Conservation (phyloP, 2,888 invertebrate species). For the Andrena bicolor region DNA sequence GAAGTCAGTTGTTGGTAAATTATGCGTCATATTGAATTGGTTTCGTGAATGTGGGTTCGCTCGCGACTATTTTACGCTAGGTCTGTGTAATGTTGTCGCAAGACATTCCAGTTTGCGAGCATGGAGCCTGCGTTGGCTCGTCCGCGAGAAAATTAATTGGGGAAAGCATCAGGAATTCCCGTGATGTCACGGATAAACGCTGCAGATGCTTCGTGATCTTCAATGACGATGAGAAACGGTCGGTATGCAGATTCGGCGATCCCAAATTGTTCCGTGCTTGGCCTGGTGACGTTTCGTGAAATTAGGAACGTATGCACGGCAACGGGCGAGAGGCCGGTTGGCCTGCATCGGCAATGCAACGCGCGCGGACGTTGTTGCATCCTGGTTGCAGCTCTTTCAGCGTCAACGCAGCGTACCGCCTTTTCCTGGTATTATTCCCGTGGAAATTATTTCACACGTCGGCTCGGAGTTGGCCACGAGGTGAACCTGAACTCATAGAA, state of each 20-base stretch:
- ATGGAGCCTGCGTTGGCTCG: background rate
- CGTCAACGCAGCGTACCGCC: background rate
- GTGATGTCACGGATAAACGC: conserved; percentile 20
- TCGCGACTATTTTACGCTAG: background rate
- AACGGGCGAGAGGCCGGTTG: conserved; percentile 43
- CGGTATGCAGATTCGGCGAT: conserved; percentile 49
- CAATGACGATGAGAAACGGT: conserved; percentile 43
- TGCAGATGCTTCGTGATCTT: conserved; percentile 35
- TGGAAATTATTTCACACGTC: conserved; percentile 3
- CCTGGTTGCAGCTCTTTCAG: conserved; percentile 17
- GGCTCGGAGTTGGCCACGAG: background rate
- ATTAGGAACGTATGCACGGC: conserved; percentile 58
- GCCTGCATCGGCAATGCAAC: conserved; percentile 50
- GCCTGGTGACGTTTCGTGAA: conserved; percentile 54
- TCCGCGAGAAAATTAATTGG: conserved; percentile 32
- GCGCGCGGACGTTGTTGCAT: conserved; percentile 29
- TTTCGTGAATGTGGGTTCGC: too few relatives aligned
- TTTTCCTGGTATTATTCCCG: conserved; percentile 2
- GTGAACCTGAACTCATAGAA: background rate
- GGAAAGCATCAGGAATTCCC: conserved; percentile 6
- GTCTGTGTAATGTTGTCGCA: background rate
- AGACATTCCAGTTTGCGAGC: background rate
- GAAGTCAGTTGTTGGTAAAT: too few relatives aligned
- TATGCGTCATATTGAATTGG: too few relatives aligned
- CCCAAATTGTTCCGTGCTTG: conserved; percentile 45